Evolutionary conservation across 2,888 invertebrate species (phyloP), one percentile per base, ranked within the genome.

Genomic region (Griposia aprilina): DNA sequence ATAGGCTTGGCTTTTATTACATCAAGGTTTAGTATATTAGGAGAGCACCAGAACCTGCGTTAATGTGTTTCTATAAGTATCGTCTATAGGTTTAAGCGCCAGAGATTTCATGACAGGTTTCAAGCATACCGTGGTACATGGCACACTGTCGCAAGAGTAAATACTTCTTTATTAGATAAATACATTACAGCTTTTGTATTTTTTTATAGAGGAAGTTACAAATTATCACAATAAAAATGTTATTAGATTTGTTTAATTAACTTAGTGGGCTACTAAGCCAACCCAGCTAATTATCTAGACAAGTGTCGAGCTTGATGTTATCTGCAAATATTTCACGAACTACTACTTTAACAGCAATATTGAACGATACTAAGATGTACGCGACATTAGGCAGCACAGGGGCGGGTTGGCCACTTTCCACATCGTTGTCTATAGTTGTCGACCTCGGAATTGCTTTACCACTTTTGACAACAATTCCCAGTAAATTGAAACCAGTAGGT

Each of bases 91-190:
- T 60, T 41, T 41, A 60, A n/a, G 69, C 82, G 50, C 13, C 63
- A 57, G 20, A 63, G 20, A 36, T 15, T n/a, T 26, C n/a, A 82
- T 69, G 72, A 55, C 41, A 13, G 6, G 30, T 63, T 45, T 63
- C 0, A 81, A 68, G 82, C n/a, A 3, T 68, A 68, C 52, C 67
- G 13, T 63, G 59, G 20, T 23, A 23, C 48, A 63, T 81, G 50
- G 68, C 63, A 57, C 50, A 57, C 67, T 75, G 82, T 41, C 75
- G 82, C 80, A n/a, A 75, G 6, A 81, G 20, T 41, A 41, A 75
- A 66, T 45, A 81, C 82, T 81, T 63, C 36, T 45, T n/a, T 11
- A 26, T 17, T 11, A 23, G 0, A n/a, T 20, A 15, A 45, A 59
- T 36, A 52, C 60, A 74, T 26, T 67, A 20, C 1, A 57, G 23